A percentile compares a stretch with the other conserved stretches of the same genome.
phyloP scores from a whole-genome alignment of 2,888 invertebrate species.

The Eupsilia transversa region DNA sequence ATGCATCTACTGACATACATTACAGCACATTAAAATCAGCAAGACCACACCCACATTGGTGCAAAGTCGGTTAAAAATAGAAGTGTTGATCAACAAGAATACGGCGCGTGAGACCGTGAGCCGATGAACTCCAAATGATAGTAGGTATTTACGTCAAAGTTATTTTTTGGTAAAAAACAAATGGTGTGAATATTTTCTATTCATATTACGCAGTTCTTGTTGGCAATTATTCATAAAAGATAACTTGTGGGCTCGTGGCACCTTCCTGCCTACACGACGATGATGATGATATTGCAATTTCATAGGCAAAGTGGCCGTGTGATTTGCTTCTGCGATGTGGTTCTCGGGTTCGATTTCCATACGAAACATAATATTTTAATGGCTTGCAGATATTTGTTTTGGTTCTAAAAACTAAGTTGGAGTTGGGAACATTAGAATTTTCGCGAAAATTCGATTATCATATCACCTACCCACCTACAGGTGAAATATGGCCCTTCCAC shows the following conservation, averaged over 20 bases:
- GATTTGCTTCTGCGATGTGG: not conserved
- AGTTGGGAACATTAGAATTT: too few relatives aligned
- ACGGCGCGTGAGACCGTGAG: constrained; percentile 33
- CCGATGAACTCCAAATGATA: constrained; percentile 46
- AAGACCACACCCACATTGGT: constrained; percentile 51
- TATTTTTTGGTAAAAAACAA: constrained; percentile 34
- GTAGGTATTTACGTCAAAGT: constrained; percentile 34
- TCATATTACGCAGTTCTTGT: not conserved
- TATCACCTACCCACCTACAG: too few relatives aligned
- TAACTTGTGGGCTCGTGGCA: not conserved
- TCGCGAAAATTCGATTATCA: too few relatives aligned
- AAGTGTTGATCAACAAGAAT: constrained; percentile 57
- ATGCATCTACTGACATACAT: constrained; percentile 1
- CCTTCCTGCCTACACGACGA: not conserved
- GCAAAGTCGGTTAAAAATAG: constrained; percentile 48
- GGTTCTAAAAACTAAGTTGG: too few relatives aligned
- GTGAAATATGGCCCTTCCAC: too few relatives aligned
- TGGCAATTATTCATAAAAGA: not conserved
- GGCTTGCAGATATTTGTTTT: too few relatives aligned
- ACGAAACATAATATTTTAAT: not conserved
- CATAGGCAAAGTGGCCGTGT: not conserved
- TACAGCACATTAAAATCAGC: not conserved
- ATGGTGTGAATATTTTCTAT: not conserved
- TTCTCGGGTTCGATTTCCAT: not conserved
- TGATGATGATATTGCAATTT: not conserved